Evolutionary conservation across 2,113 vertebrate species (phyloP).

Genomic region (Erythrolamprus reginae): DNA sequence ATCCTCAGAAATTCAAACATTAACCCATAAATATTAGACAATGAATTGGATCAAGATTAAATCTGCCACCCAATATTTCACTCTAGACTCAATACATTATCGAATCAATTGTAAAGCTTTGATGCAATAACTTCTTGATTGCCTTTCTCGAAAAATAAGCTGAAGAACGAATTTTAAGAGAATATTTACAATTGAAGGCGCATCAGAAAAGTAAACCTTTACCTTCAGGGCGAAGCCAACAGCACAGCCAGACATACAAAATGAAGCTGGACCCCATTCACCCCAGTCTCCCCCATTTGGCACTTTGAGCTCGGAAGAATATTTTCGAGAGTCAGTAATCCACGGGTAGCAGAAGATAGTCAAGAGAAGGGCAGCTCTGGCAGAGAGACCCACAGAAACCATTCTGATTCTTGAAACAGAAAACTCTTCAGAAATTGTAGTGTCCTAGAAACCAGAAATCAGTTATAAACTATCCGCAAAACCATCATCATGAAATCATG

Average conservation of each 20-base stretch:
- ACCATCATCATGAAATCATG: not conserved
- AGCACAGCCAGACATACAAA: not conserved
- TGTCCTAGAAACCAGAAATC: not conserved
- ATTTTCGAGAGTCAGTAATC: not conserved
- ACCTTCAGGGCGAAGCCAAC: not conserved
- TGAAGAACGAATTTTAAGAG: not conserved
- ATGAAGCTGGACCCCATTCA: not conserved
- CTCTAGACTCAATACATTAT: not conserved
- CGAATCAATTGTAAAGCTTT: not conserved
- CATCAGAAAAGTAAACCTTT: not conserved
- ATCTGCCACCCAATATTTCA: not conserved
- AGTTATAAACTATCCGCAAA: not conserved
- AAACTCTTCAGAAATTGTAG: not conserved
- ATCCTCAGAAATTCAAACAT: not conserved
- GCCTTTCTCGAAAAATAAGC: not conserved
- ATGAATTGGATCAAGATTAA: not conserved
- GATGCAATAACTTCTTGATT: not conserved
- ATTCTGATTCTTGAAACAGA: not conserved
- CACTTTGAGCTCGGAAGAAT: not conserved
- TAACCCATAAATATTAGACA: not conserved
- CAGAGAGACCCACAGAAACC: not conserved
- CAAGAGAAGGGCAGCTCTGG: not conserved
- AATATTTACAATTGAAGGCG: not conserved
- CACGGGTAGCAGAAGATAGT: not conserved
- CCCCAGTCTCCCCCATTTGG: not conserved